Percentiles rank a stretch among this genome's conserved stretches.
Conservation (phyloP, 2,888 invertebrate genomes). For the Mystacides longicornis region DNA sequence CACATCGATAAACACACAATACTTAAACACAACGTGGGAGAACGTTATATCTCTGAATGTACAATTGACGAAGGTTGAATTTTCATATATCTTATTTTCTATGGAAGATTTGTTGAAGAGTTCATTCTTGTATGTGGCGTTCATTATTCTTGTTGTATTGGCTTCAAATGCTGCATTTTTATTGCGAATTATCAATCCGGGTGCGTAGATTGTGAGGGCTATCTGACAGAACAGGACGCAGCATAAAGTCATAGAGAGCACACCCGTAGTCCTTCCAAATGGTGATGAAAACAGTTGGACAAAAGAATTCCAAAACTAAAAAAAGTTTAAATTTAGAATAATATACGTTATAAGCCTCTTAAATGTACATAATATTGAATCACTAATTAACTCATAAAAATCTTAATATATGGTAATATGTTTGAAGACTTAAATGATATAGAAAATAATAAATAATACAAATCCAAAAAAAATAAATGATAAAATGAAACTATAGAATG, state of each 20-base stretch:
- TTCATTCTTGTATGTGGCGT: slow-evolving; percentile 35
- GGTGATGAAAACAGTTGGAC: slow-evolving; percentile 58
- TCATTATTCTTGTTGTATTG: slow-evolving; percentile 28
- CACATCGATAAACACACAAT: slow-evolving; percentile 61
- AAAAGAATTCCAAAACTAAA: slow-evolving; percentile 64
- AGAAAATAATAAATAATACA: no score
- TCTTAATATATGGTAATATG: no score
- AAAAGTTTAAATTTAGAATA: no score
- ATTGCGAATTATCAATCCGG: slow-evolving; percentile 39
- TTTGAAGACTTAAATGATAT: no score
- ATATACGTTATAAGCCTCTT: no score
- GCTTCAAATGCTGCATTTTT: slow-evolving; percentile 27
- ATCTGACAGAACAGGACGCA: slow-evolving; percentile 45
- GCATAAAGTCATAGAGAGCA: slow-evolving; percentile 52
- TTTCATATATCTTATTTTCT: slow-evolving; percentile 56
- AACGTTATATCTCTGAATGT: slow-evolving; percentile 61
- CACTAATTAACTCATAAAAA: no score
- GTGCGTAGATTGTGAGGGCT: slow-evolving; percentile 50
- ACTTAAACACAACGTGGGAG: slow-evolving; percentile 63
- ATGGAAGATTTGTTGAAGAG: slow-evolving; percentile 52
- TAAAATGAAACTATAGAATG: no score
- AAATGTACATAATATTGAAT: no score
- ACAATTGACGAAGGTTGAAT: slow-evolving; percentile 54
- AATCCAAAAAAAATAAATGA: no score
- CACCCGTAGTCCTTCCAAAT: slow-evolving; percentile 54